Percentiles rank a stretch among this genome's conserved stretches.
These are phyloP conservation scores for Neoarius graeffei DNA, from an alignment of 2,113 vertebrate species.

Conservation along the genomic window DNA sequence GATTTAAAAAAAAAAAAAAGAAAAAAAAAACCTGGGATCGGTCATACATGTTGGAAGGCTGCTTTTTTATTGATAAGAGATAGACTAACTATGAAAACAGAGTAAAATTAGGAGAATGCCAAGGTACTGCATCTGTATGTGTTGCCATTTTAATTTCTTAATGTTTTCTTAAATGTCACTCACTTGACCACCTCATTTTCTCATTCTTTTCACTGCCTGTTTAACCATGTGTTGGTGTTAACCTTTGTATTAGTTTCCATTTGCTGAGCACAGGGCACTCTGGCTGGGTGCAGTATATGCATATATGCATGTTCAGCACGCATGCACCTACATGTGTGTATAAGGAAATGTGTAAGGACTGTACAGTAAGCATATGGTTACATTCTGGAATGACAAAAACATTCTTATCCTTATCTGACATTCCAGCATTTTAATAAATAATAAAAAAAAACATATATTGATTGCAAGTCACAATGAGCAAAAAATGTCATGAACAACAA, in stretches of 20 bases:
- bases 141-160: no score
- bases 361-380: not conserved
- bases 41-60: no score
- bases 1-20: no score
- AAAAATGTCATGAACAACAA: constrained; percentile 10
- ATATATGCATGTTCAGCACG: not conserved
- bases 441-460: not conserved
- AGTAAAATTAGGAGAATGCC: no score
- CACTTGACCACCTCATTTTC: constrained; percentile 56
- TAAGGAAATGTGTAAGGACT: not conserved
- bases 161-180: constrained; percentile 67
- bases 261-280: constrained; percentile 53
- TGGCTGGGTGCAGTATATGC: not conserved
- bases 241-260: constrained; percentile 67
- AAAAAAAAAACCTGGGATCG: no score
- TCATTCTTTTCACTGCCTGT: constrained; percentile 56
- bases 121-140: no score
- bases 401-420: not conserved
- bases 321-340: not conserved
- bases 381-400: not conserved
- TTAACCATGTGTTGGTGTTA: constrained; percentile 61
- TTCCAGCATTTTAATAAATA: no score
- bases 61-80: no score
- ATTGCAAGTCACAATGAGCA: not conserved
- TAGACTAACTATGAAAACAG: no score